Evolutionary conservation across 1,140 invertebrate species (phyloP), one percentile per base, ranked within the genome.

Genomic region (Ceratina japonica): DNA sequence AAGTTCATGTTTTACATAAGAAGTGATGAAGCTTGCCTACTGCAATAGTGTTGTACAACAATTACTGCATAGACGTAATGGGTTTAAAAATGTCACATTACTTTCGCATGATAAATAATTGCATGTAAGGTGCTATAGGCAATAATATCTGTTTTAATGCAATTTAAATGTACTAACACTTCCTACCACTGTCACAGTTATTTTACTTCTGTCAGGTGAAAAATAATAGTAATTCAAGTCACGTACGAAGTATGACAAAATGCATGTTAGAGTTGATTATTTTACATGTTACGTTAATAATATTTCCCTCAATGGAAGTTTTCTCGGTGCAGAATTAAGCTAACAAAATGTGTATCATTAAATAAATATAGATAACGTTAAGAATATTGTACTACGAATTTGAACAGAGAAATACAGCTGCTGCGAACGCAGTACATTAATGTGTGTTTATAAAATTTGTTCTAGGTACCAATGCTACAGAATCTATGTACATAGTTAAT

Each of bases 1-100:
- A 20, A 75, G 12, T 20, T 16, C 61, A 13, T 31, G 10, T 63
- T 5, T 44, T 71, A 62, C 18, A 8, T 58, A 37, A 54, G 68
- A 49, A 70, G 56, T 83, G 81, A 84, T 76, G 68, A 83, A 83
- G 83, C 82, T 84, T 84, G 83, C 82, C 82, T 84, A 76, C 54
- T 84, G 27, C 27, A 31, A 59, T 18, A 54, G 54, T 20, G 18
- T 54, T 51, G 44, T 54, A 72, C 8, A 15, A n/a, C 37, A 31
- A 37, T 70, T 69, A 62, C 66, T 54, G 64, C 73, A 56, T 37
- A 51, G 58, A 69, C 13, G 51, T 27, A 16, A 20, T 44, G 51
- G 16, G 24, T 69, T 62, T 51, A 68, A 62, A 31, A 15, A 8
- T 74, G 71, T 22, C 68, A 71, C 72, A 51, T 78, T 59, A 56